phyloP scores from a whole-genome alignment of 1,140 invertebrate genomes.

The Marisa cornuarietis region DNA sequence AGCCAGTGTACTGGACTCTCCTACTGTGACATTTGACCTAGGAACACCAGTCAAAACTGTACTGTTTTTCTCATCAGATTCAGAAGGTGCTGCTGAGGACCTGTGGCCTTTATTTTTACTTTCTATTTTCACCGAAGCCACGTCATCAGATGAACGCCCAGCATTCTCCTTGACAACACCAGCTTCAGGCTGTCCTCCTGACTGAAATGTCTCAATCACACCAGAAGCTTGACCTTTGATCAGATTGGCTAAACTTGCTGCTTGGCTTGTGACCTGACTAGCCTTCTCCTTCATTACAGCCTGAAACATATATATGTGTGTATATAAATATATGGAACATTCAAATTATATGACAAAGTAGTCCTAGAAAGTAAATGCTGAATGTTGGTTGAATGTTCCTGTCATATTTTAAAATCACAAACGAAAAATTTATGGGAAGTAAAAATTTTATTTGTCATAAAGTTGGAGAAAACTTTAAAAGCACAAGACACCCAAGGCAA shows the following conservation, averaged over 20 bases:
- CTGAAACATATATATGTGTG: constrained; percentile 25
- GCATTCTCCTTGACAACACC: background rate
- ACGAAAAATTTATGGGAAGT: background rate
- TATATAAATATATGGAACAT: no score
- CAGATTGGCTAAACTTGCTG: constrained; percentile 8
- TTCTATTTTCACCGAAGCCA: background rate
- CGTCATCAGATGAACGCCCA: background rate
- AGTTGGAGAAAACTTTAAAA: background rate
- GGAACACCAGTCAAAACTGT: background rate
- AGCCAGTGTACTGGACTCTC: no score
- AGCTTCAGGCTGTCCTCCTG: background rate
- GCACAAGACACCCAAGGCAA: no score
- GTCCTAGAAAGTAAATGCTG: background rate
- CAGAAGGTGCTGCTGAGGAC: background rate
- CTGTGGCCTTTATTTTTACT: background rate
- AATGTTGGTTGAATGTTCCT: background rate
- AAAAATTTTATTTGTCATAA: background rate
- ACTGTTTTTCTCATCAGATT: background rate
- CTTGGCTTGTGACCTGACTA: constrained; percentile 31
- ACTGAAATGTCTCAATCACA: constrained; percentile 27
- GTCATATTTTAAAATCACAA: background rate
- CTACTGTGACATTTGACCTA: background rate
- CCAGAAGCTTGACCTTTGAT: constrained; percentile 32
- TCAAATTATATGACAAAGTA: background rate
- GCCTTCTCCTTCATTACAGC: constrained; percentile 38